phyloP scores from a whole-genome alignment of 2,797 vertebrate genomes.

The Octomys mimax region DNA sequence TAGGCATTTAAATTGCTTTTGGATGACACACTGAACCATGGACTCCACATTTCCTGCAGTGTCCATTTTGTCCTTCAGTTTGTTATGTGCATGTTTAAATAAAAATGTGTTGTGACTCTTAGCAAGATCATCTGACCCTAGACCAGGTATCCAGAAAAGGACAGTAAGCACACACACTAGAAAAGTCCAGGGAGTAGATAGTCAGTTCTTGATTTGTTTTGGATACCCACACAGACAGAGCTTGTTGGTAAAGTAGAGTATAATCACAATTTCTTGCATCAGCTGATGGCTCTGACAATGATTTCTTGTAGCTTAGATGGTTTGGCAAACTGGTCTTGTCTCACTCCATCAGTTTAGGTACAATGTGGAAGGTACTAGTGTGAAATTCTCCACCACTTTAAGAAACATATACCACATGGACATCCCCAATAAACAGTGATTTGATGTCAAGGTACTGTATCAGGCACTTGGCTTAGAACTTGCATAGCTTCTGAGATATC shows the following conservation, averaged over 20 bases:
- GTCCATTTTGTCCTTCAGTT: slow-evolving; percentile 83
- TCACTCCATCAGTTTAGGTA: neutral
- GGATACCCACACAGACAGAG: slow-evolving; percentile 64
- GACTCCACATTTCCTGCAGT: slow-evolving; percentile 80
- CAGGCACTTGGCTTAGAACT: neutral
- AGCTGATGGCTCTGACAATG: slow-evolving; percentile 81
- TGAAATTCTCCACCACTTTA: slow-evolving; percentile 46
- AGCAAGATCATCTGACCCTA: slow-evolving; percentile 83
- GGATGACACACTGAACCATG: slow-evolving; percentile 72
- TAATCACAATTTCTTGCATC: slow-evolving; percentile 84
- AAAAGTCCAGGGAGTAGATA: slow-evolving; percentile 74
- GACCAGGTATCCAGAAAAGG: slow-evolving; percentile 80
- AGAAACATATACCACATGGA: neutral
- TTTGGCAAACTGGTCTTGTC: slow-evolving; percentile 45
- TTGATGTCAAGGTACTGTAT: neutral
- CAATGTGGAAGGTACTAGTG: slow-evolving; percentile 66
- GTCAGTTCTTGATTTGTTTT: neutral
- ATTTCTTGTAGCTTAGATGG: slow-evolving; percentile 77
- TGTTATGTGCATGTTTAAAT: slow-evolving; percentile 81
- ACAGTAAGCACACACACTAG: slow-evolving; percentile 80
- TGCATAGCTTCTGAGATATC: neutral
- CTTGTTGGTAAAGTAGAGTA: slow-evolving; percentile 78
- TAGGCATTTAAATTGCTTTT: slow-evolving; percentile 81
- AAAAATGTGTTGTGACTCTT: slow-evolving; percentile 83
- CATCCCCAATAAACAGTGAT: neutral